These are phyloP conservation scores for Triplophysa yarkandensis DNA, from an alignment of 2,797 vertebrate genomes.

Conservation along the genomic window DNA sequence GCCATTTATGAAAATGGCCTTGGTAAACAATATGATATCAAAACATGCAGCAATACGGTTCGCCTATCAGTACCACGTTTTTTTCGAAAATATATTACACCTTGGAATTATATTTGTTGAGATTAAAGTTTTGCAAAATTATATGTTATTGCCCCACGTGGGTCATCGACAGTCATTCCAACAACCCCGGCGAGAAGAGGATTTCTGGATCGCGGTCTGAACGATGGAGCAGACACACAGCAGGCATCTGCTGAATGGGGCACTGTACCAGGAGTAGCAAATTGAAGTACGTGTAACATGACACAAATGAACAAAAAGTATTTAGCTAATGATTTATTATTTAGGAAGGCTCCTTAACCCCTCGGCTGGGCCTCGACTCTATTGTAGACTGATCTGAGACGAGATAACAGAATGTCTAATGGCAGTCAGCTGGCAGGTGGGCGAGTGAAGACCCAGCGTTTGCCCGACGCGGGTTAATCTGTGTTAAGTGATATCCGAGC, in stretches of 20 bases:
- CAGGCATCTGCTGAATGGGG: slow-evolving; percentile 44
- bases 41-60: no score
- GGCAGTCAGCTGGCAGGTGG: slow-evolving; percentile 84
- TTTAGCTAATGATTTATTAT: slow-evolving; percentile 87
- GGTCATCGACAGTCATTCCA: no score
- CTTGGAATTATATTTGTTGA: no score
- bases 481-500: slow-evolving; percentile 81
- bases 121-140: no score
- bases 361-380: slow-evolving; percentile 67
- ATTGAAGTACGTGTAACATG: slow-evolving; percentile 82
- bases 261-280: slow-evolving; percentile 66
- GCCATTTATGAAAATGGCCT: no score
- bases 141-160: no score
- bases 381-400: slow-evolving; percentile 77
- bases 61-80: no score
- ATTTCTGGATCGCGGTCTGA: slow-evolving; percentile 47
- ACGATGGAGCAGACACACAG: slow-evolving; percentile 53
- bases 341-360: slow-evolving; percentile 73
- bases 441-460: slow-evolving; percentile 49
- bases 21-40: no score
- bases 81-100: no score
- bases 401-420: slow-evolving; percentile 80
- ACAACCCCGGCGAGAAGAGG: slow-evolving; percentile 41
- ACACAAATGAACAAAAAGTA: slow-evolving; percentile 84
- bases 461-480: slow-evolving; percentile 78